Conservation (phyloP, 1,140 invertebrate species). For the Metaphire vulgaris region DNA sequence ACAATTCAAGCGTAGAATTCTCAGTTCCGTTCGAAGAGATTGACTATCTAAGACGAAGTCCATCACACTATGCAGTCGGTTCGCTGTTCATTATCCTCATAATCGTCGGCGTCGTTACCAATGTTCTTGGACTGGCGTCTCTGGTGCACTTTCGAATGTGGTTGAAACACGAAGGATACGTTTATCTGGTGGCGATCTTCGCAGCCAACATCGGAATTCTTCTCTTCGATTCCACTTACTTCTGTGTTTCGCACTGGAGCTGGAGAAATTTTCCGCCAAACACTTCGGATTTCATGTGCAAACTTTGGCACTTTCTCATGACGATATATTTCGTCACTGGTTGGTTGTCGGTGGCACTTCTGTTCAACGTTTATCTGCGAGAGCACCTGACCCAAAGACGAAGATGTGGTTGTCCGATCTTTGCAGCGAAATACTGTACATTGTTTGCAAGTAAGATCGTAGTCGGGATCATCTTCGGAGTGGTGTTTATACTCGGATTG, state of each 20-base stretch:
- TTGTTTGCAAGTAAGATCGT: not conserved
- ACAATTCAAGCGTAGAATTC: too few relatives aligned
- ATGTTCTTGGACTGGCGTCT: not conserved
- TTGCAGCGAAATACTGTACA: too few relatives aligned
- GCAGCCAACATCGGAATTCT: not conserved
- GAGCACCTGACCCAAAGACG: not conserved
- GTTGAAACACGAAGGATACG: constrained; percentile 2
- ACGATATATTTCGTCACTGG: not conserved
- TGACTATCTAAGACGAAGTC: too few relatives aligned
- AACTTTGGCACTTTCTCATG: not conserved
- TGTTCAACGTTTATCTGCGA: not conserved
- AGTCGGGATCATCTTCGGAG: not conserved
- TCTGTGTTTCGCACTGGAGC: not conserved
- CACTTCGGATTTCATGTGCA: not conserved
- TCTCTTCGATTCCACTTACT: not conserved
- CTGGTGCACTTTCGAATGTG: not conserved
- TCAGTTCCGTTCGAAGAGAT: too few relatives aligned
- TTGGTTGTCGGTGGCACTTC: not conserved
- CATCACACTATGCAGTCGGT: too few relatives aligned
- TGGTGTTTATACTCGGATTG: not conserved
- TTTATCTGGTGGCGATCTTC: not conserved
- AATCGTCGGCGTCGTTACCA: not conserved
- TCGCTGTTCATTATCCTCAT: too few relatives aligned
- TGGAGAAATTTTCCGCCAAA: not conserved
- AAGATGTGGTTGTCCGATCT: not conserved